These are phyloP conservation scores for Cettia cetti DNA, from an alignment of 2,113 vertebrate genomes.

Conservation along the genomic window DNA sequence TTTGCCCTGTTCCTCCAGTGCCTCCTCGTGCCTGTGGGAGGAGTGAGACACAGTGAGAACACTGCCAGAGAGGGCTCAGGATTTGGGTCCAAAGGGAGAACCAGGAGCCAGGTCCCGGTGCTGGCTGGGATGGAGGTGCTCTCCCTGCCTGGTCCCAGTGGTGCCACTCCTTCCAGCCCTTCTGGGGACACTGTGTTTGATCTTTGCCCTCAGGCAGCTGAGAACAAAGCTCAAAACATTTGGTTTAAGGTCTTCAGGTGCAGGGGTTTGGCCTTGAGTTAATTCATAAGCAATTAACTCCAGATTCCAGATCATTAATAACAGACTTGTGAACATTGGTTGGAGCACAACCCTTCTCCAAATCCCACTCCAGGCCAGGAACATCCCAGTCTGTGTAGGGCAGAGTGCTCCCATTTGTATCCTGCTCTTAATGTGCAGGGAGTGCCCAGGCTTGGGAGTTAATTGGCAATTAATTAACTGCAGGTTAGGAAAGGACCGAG, in stretches of 20 bases:
- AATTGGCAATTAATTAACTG: not conserved
- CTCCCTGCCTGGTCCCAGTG: not conserved
- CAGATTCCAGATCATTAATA: not conserved
- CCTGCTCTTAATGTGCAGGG: not conserved
- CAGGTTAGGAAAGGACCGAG: not conserved
- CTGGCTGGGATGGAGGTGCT: not conserved
- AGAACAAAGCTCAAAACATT: not conserved
- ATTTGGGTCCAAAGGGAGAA: not conserved
- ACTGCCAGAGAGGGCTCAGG: accelerated
- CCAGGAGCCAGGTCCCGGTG: not conserved
- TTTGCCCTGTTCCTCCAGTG: not conserved
- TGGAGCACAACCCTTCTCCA: not conserved
- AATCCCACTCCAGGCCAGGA: not conserved
- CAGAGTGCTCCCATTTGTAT: not conserved
- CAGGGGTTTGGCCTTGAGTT: not conserved
- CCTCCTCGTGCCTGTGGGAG: not conserved
- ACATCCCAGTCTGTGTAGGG: not conserved
- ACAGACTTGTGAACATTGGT: not conserved
- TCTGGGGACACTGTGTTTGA: not conserved
- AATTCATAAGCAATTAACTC: not conserved
- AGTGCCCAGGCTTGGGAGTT: not conserved
- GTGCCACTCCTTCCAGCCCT: too few relatives aligned
- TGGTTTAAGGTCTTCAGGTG: not conserved
- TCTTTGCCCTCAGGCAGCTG: not conserved
- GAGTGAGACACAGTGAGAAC: accelerated